phyloP scores from a whole-genome alignment of 2,113 vertebrate genomes.

The Thamnophis sirtalis region DNA sequence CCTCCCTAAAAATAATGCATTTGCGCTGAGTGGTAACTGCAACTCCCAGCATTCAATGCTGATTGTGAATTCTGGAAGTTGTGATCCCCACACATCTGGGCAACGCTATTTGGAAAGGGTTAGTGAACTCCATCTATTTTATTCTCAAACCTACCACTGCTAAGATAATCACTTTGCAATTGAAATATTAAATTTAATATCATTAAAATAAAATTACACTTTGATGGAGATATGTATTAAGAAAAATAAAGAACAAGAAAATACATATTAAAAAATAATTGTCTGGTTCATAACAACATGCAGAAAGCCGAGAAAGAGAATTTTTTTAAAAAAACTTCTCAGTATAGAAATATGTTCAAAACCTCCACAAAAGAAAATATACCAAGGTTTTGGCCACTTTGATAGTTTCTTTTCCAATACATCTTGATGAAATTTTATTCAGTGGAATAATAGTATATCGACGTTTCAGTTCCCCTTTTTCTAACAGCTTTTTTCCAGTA shows the following conservation, averaged over 20 bases:
- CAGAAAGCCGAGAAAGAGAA: not conserved
- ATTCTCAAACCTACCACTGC: not conserved
- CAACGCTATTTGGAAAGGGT: not conserved
- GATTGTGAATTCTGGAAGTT: not conserved
- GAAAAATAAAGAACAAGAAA: not conserved
- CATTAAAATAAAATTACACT: not conserved
- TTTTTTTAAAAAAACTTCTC: not conserved
- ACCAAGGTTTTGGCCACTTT: slow-evolving; percentile 82
- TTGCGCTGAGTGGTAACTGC: not conserved
- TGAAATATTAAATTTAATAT: not conserved
- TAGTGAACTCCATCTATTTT: not conserved
- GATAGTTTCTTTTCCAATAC: slow-evolving; percentile 69
- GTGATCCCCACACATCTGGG: not conserved
- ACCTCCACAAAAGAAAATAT: slow-evolving; percentile 44
- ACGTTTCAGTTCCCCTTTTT: slow-evolving; percentile 85
- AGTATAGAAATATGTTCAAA: not conserved
- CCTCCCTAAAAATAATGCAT: not conserved
- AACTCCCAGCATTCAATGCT: not conserved
- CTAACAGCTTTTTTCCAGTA: slow-evolving; percentile 88
- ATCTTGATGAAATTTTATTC: slow-evolving; percentile 88
- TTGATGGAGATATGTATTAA: not conserved
- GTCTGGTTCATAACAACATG: not conserved
- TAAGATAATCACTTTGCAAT: not conserved
- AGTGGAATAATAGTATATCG: slow-evolving; percentile 93
- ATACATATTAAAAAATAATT: not conserved